Evolutionary conservation across 2,888 invertebrate species (phyloP).

Genomic region (Onchidella celtica): DNA sequence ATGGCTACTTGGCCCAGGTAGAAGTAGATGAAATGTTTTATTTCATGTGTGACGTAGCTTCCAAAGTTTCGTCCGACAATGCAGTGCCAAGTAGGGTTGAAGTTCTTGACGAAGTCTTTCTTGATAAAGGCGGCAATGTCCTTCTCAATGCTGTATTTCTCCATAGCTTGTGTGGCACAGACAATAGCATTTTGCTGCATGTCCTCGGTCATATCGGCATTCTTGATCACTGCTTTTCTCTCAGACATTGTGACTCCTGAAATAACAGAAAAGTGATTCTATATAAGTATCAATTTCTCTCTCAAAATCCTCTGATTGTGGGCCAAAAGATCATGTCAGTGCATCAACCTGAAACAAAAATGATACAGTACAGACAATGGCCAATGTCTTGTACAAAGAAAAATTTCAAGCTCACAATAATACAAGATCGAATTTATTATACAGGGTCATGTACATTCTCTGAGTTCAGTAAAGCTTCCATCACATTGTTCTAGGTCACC

Average conservation of each 20-base stretch:
- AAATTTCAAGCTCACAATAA: too few relatives aligned
- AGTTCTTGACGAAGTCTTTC: constrained; percentile 99
- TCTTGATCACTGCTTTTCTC: constrained; percentile 98
- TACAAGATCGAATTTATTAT: too few relatives aligned
- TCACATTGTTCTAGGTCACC: too few relatives aligned
- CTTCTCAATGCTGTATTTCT: constrained; percentile 99
- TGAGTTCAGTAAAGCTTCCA: too few relatives aligned
- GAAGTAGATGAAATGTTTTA: constrained; percentile 99
- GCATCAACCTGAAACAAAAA: too few relatives aligned
- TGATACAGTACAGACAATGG: too few relatives aligned
- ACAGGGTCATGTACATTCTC: too few relatives aligned
- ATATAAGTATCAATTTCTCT: too few relatives aligned
- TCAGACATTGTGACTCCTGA: constrained; percentile 62
- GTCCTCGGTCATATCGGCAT: constrained; percentile 99
- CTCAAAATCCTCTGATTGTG: too few relatives aligned
- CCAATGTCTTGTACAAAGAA: too few relatives aligned
- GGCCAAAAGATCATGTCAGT: too few relatives aligned
- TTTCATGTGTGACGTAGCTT: constrained; percentile 88
- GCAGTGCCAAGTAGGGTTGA: constrained; percentile 99
- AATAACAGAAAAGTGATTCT: not conserved
- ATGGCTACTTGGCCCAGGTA: constrained; percentile 99
- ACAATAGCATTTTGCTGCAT: constrained; percentile 99
- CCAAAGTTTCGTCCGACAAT: constrained; percentile 99
- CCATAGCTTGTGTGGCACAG: constrained; percentile 98
- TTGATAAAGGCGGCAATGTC: constrained; percentile 99